A percentile compares a stretch with the other conserved stretches of the same genome.
These are phyloP conservation scores for Empidonax traillii DNA, from an alignment of 2,113 vertebrate genomes.

Conservation along the genomic window DNA sequence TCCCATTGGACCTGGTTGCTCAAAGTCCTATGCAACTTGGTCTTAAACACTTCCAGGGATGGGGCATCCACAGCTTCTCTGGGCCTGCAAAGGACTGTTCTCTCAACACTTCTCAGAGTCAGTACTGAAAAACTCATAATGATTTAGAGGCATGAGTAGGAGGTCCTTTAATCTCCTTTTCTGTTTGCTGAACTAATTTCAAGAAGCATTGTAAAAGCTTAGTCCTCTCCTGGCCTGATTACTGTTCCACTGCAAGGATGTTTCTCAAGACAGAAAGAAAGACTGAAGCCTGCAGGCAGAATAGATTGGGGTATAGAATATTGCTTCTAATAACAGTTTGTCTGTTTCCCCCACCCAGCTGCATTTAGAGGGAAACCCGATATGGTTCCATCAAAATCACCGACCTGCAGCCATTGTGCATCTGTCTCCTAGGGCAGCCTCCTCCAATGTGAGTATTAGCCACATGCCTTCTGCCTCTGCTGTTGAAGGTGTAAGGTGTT, in stretches of 20 bases:
- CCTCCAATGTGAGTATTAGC: conserved; percentile 77
- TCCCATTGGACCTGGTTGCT: not conserved
- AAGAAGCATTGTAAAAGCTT: not conserved
- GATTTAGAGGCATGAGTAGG: not conserved
- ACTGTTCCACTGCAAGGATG: not conserved
- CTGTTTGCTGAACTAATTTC: not conserved
- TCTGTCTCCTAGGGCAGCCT: conserved; percentile 82
- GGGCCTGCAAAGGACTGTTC: not conserved
- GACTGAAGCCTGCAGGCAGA: not conserved
- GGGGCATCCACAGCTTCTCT: not conserved
- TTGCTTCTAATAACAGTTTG: not conserved
- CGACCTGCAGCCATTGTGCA: conserved; percentile 75
- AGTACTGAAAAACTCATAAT: not conserved
- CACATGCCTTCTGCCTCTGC: not conserved
- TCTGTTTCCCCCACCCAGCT: conserved; percentile 71
- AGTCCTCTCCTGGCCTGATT: not conserved
- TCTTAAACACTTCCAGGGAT: not conserved
- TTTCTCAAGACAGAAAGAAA: not conserved
- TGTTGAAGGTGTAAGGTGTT: not conserved
- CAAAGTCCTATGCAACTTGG: not conserved
- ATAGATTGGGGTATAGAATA: not conserved
- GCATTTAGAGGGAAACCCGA: conserved; percentile 89
- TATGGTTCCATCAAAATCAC: conserved; percentile 87
- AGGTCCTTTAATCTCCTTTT: not conserved
- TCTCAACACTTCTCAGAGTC: not conserved